Evolutionary conservation across 2,888 invertebrate genomes (phyloP).

Genomic region (Mayetiola destructor): DNA sequence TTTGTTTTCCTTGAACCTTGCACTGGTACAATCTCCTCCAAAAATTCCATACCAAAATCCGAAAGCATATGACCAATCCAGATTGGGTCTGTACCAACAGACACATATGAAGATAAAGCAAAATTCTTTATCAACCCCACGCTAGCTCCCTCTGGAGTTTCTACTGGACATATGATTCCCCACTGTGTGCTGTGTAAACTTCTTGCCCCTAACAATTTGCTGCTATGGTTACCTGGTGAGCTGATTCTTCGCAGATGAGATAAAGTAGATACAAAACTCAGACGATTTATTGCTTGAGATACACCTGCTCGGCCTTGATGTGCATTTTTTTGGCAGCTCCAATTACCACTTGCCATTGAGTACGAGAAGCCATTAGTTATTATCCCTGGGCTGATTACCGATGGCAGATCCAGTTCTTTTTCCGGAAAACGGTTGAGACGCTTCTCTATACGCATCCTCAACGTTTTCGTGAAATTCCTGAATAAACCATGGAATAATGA

Average conservation of each 20-base stretch:
- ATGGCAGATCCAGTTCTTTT: slow-evolving; percentile 67
- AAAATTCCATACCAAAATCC: slow-evolving; percentile 99
- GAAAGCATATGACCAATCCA: slow-evolving; percentile 99
- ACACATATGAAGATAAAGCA: slow-evolving; percentile 98
- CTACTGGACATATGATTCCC: slow-evolving; percentile 95
- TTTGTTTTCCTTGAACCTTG: slow-evolving; percentile 98
- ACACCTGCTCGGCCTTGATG: slow-evolving; percentile 60
- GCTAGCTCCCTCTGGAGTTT: slow-evolving; percentile 96
- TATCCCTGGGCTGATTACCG: slow-evolving; percentile 83
- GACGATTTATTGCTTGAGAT: slow-evolving; percentile 72
- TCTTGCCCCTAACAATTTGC: slow-evolving; percentile 95
- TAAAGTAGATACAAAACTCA: slow-evolving; percentile 96
- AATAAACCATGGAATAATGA: slow-evolving; percentile 94
- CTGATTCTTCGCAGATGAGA: slow-evolving; percentile 97
- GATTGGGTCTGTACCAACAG: slow-evolving; percentile 97
- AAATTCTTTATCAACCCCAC: slow-evolving; percentile 97
- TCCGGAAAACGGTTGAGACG: slow-evolving; percentile 98
- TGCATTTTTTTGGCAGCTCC: slow-evolving; percentile 99
- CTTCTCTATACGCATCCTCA: slow-evolving; percentile 95
- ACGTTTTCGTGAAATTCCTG: slow-evolving; percentile 92
- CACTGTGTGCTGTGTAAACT: slow-evolving; percentile 98
- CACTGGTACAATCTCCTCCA: slow-evolving; percentile 98
- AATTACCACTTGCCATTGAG: slow-evolving; percentile 97
- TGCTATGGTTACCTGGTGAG: slow-evolving; percentile 97
- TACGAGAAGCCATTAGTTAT: slow-evolving; percentile 97